phyloP scores from a whole-genome alignment of 2,888 invertebrate species.

The Pinctada fucata region DNA sequence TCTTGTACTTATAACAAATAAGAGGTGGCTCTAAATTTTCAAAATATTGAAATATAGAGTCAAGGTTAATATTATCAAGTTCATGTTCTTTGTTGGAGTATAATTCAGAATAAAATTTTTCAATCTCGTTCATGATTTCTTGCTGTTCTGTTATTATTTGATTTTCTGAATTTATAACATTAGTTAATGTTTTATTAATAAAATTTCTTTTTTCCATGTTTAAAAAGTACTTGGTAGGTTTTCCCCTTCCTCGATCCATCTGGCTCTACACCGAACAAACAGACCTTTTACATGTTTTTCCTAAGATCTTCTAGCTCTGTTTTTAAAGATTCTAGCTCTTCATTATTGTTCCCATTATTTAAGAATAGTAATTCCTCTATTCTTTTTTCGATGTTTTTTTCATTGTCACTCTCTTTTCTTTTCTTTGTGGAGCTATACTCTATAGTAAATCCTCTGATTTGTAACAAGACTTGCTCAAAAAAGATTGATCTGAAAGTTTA shows the following conservation, averaged over 20 bases:
- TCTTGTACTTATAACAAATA: no score
- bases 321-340: neutral
- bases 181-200: slow-evolving; percentile 6
- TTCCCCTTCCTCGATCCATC: slow-evolving; percentile 8
- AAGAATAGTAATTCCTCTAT: neutral
- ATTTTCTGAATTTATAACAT: neutral
- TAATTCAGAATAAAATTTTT: neutral
- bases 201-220: slow-evolving; percentile 11
- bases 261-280: neutral
- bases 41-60: no score
- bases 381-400: slow-evolving; percentile 1
- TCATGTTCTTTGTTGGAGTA: neutral
- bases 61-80: slow-evolving; percentile 8
- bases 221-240: slow-evolving; percentile 8
- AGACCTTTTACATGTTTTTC: neutral
- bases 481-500: neutral
- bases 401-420: neutral
- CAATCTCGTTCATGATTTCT: neutral
- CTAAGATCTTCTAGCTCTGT: neutral
- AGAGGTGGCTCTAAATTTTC: no score
- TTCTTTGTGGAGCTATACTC: neutral
- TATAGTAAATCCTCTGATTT: neutral
- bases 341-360: neutral
- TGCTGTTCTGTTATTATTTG: neutral
- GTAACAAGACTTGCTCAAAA: neutral